Conservation (phyloP, 1,140 invertebrate genomes). For the Reticulitermes speratus region DNA sequence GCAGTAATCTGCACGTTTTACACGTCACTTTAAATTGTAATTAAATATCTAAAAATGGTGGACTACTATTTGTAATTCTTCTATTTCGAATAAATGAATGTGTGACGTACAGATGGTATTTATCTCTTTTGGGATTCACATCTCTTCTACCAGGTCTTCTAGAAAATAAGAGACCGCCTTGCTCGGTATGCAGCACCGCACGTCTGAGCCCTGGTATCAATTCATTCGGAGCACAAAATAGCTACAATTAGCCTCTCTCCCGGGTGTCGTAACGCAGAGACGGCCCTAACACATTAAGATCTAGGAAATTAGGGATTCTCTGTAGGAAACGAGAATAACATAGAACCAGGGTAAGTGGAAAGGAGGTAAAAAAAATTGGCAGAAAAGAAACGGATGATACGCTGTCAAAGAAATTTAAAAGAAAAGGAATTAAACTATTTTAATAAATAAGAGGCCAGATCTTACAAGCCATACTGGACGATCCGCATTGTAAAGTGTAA, state of each 20-base stretch:
- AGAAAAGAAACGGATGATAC: neutral
- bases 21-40: too few species aligned
- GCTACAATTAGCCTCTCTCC: slow-evolving; percentile 23
- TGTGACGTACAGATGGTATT: too few species aligned
- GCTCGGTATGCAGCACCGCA: slow-evolving; percentile 25
- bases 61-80: too few species aligned
- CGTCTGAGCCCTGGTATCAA: neutral
- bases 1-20: too few species aligned
- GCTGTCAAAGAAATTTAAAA: neutral
- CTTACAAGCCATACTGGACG: too few species aligned
- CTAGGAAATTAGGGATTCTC: slow-evolving; percentile 15
- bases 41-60: too few species aligned
- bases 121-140: too few species aligned
- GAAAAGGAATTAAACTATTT: too few species aligned
- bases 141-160: neutral
- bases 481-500: too few species aligned
- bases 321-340: neutral
- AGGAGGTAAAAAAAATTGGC: neutral
- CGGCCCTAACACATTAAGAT: slow-evolving; percentile 7
- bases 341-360: neutral
- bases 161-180: neutral
- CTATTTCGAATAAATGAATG: too few species aligned
- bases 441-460: too few species aligned
- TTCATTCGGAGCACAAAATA: slow-evolving; percentile 23
- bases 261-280: slow-evolving; percentile 16